Conservation (phyloP, 2,888 invertebrate species). For the Tetragonisca angustula region DNA sequence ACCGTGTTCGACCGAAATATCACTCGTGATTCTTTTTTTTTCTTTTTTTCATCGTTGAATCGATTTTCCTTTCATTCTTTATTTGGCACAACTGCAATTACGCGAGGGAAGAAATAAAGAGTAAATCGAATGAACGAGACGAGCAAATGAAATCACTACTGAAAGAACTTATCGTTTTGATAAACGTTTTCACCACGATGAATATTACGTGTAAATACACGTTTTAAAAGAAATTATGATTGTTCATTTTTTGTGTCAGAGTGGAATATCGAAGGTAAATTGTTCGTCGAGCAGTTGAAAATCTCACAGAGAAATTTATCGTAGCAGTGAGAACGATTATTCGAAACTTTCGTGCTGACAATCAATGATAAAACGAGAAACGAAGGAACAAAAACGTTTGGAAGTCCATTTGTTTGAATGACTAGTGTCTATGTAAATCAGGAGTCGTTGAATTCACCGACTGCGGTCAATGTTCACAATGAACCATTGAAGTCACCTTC, state of each 20-base stretch:
- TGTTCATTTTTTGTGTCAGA: not conserved
- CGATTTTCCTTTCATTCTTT: not conserved
- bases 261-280: not conserved
- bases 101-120: not conserved
- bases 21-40: not conserved
- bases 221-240: not conserved
- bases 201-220: not conserved
- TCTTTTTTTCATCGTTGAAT: not conserved
- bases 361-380: no score
- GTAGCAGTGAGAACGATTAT: not conserved
- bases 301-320: not conserved
- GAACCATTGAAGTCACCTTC: slow-evolving; percentile 10
- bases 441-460: not conserved
- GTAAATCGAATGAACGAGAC: not conserved
- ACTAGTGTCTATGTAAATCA: not conserved
- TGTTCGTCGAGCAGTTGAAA: not conserved
- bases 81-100: not conserved
- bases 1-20: not conserved
- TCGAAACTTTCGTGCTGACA: not conserved
- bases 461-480: not conserved
- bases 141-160: not conserved
- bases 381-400: no score
- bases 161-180: not conserved
- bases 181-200: no score
- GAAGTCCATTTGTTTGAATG: not conserved